These are phyloP conservation scores for Malacosoma neustria DNA, from an alignment of 2,888 invertebrate species.

Conservation along the genomic window DNA sequence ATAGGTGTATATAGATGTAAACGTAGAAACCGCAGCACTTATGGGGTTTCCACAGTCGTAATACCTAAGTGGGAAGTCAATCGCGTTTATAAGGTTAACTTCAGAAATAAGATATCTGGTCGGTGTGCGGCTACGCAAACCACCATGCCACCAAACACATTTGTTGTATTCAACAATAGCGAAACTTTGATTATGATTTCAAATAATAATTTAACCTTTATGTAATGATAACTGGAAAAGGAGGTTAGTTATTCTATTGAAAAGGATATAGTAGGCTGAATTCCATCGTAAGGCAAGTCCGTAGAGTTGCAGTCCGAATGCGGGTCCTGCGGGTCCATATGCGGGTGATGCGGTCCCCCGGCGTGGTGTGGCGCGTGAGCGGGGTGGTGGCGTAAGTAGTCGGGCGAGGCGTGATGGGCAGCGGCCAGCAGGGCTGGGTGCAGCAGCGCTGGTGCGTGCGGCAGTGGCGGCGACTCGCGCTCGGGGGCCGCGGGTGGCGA, in stretches of 20 bases:
- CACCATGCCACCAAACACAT: too few species aligned
- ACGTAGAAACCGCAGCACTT: conserved; percentile 65
- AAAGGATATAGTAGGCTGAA: conserved; percentile 98
- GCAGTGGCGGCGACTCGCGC: conserved; percentile 88
- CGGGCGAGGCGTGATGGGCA: conserved; percentile 88
- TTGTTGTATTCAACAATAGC: too few species aligned
- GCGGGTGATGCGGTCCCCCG: conserved; percentile 83
- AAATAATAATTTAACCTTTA: too few species aligned
- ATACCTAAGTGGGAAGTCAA: conserved; percentile 63
- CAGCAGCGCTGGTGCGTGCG: conserved; percentile 88
- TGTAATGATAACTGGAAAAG: too few species aligned
- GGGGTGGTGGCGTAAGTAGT: conserved; percentile 85
- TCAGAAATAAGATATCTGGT: conserved; percentile 71
- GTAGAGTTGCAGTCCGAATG: conserved; percentile 94
- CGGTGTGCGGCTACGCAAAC: conserved; percentile 21
- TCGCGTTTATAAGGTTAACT: conserved; percentile 71
- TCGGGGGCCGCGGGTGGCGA: conserved; percentile 79
- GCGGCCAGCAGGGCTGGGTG: conserved; percentile 90
- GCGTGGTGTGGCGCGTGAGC: conserved; percentile 83
- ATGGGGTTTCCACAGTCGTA: conserved; percentile 66
- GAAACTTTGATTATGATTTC: too few species aligned
- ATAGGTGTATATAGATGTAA: conserved; percentile 34
- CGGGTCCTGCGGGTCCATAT: conserved; percentile 89
- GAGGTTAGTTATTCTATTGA: conserved; percentile 47
- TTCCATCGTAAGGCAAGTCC: conserved; percentile 92